These are phyloP conservation scores for Ceratina calcarata DNA, from an alignment of 1,140 invertebrate genomes.

Conservation along the genomic window DNA sequence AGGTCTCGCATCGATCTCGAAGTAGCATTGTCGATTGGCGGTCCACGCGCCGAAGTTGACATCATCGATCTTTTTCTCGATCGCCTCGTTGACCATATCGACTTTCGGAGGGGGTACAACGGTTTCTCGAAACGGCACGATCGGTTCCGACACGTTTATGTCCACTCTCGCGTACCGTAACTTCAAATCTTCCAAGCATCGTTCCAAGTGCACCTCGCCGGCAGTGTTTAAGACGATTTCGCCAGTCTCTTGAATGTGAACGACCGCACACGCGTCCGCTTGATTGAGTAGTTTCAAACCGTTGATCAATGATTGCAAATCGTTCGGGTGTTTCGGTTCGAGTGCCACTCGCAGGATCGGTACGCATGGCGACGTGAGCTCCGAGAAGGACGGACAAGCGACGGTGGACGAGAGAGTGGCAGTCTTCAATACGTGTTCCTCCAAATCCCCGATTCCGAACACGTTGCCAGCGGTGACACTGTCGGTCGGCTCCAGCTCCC, in stretches of 20 bases:
- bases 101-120: slow-evolving; percentile 90
- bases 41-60: slow-evolving; percentile 83
- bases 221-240: slow-evolving; percentile 98
- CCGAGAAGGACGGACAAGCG: slow-evolving; percentile 93
- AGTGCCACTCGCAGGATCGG: slow-evolving; percentile 97
- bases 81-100: slow-evolving; percentile 94
- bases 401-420: slow-evolving; percentile 93
- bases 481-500: slow-evolving; percentile 91
- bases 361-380: slow-evolving; percentile 88
- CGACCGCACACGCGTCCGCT: slow-evolving; percentile 95
- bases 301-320: slow-evolving; percentile 90
- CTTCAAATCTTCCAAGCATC: slow-evolving; percentile 94
- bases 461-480: slow-evolving; percentile 94
- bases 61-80: slow-evolving; percentile 83
- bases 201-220: slow-evolving; percentile 98
- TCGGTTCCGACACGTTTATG: slow-evolving; percentile 95
- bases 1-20: slow-evolving; percentile 90
- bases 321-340: slow-evolving; percentile 91
- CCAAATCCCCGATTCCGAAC: slow-evolving; percentile 92
- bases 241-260: slow-evolving; percentile 94
- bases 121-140: slow-evolving; percentile 98
- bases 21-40: slow-evolving; percentile 86
- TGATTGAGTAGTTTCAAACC: slow-evolving; percentile 93
- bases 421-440: slow-evolving; percentile 93
- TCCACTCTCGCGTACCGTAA: slow-evolving; percentile 92